Base-by-base conservation (phyloP, 2,888 invertebrate genomes). In the Hyalella azteca region DNA sequence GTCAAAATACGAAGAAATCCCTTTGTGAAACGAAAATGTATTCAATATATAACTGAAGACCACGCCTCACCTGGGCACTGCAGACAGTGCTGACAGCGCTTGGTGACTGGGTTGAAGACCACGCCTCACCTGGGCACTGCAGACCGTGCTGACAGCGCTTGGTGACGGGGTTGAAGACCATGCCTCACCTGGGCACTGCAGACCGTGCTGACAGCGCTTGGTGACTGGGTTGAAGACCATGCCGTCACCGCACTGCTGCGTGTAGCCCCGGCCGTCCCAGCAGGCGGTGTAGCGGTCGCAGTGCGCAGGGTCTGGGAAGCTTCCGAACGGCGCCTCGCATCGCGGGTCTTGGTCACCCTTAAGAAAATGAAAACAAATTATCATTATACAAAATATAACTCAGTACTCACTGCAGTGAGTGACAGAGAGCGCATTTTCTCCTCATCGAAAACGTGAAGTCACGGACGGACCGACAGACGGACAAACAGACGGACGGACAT, bases 261-360 rank as follows among this genome's bases (percentile, higher is more conserved):
- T 77, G 78, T 78, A 83, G 48, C 80, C 81, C 13, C 82, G 73
- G 19, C 84, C 81, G 32, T 60, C 76, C 81, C 81, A 80, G 39
- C 81, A 83, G 0, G 79, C 77, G 15, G 79, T 40, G 60, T 80
- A 80, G 19, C 79, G 75, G 41, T 59, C 75, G 73, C 82, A 82
- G 77, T 73, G 45, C 2, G 15, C 15, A 19, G 78, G 36, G 48
- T 79, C 78, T 15, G 80, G 75, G 50, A 78, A 80, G 66, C 79
- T 77, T 26, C 80, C 82, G 78, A 79, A 82, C 26, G 48, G 66
- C 2, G 79, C 73, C 19, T n/a, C 29, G 48, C 82, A 82, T 41
- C 82, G 41, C 19, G 81, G 78, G 50, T 83, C 83, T 45, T 75
- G 75, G 0, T n/a, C n/a, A n/a, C n/a, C n/a, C n/a, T n/a, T n/a